Evolutionary conservation across 2,888 invertebrate species (phyloP), one percentile per base, ranked within the genome.

Genomic region (Alsophila aescularia): DNA sequence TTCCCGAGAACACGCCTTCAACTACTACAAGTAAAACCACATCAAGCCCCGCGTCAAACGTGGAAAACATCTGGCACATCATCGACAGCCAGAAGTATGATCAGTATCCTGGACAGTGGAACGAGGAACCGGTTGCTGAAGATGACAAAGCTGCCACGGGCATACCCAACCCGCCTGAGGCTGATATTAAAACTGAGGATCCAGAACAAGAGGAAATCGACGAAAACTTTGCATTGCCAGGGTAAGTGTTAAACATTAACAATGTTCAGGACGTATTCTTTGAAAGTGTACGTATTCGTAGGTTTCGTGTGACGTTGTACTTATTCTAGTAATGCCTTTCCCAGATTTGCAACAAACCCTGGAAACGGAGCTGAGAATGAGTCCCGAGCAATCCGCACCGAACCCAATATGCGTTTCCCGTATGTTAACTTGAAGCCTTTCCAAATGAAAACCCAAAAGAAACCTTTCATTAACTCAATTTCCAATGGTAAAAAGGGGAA

Each of bases 31-130:
- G 12, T 6, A 62, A 69, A 1, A 81, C 70, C 62, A 83, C 61
- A 6, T 54, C 67, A 64, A 88, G 69, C 63, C 84, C 77, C 8
- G 69, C 70, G 3, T 48, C 70, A 2, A 63, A 81, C 45, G 79
- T 90, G 7, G 78, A 89, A 69, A 83, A 90, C 62, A 83, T 91
- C 66, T 91, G 91, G 91, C 90, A 91, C 52, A 85, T 91, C 31
- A 91, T 91, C 44, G 89, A 91, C 47, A 86, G 69, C 43, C 85
- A 90, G 63, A 91, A 89, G 70, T 72, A 75, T 32, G 73, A 84
- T 29, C 74, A 87, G 48, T 73, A 78, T 62, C 63, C 76, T 37
- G 81, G 79, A 9, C 73, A 76, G 31, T 89, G 90, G 90, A 73
- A 89, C 60, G 89, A 89, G 72, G 72, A 80, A 40, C 62, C 77